phyloP scores from a whole-genome alignment of 2,888 invertebrate genomes.

The Eristalis pertinax region DNA sequence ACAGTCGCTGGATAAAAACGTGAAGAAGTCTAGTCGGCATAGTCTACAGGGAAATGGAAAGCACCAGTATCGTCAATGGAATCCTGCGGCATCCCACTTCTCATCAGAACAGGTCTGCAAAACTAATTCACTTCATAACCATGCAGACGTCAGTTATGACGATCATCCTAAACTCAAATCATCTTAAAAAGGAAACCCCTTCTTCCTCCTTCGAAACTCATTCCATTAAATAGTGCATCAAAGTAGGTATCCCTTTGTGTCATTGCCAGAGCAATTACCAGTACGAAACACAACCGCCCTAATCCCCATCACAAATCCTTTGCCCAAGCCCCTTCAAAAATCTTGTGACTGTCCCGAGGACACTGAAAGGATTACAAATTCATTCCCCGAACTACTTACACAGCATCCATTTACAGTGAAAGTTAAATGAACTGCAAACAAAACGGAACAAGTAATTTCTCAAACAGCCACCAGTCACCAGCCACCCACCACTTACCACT shows the following conservation, averaged over 20 bases:
- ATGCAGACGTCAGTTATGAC: background rate
- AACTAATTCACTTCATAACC: no score
- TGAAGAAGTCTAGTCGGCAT: no score
- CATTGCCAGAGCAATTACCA: background rate
- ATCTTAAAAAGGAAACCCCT: background rate
- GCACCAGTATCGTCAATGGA: no score
- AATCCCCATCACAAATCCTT: background rate
- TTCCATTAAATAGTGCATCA: background rate
- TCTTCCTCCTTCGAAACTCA: background rate
- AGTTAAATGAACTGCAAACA: constrained; percentile 40
- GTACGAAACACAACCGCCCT: background rate
- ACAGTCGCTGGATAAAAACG: no score
- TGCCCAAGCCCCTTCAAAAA: background rate
- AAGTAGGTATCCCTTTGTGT: background rate
- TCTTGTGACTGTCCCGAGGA: background rate
- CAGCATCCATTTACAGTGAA: background rate
- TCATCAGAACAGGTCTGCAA: no score
- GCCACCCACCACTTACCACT: no score
- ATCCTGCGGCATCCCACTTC: no score
- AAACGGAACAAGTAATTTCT: background rate
- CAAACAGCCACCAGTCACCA: background rate
- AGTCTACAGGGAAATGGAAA: no score
- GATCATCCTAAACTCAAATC: background rate
- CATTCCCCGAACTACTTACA: background rate
- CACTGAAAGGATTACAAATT: background rate